Evolutionary conservation across 2,888 invertebrate genomes (phyloP), one percentile per base, ranked within the genome.

Genomic region (Creontiades dilutus): DNA sequence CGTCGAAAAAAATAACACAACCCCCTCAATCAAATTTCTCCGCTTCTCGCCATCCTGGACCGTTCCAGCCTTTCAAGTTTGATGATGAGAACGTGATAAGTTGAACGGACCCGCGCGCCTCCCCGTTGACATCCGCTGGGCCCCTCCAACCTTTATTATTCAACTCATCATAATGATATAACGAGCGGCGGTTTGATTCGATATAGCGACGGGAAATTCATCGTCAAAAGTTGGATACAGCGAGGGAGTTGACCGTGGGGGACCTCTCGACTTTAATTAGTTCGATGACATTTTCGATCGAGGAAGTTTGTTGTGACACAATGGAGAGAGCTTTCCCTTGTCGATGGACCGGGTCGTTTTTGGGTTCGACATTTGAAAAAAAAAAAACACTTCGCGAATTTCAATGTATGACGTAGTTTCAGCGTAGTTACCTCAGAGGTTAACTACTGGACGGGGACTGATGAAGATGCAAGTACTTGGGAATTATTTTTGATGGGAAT

Each of bases 131-230:
- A 16, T 19, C 19, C 61, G 2, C 9, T 12, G 52, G 12, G 7
- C 3, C 37, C 37, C 7, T 7, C 14, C 52, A 52, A 61, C 61
- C n/a, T 19, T 19, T 16, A 61, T 61, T 61, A 61, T 61, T 61
- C 61, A 61, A 61, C 61, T 19, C n/a, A 61, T 61, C n/a, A n/a
- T 61, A 61, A 61, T 61, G 61, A 61, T 61, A 61, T 61, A 61
- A 61, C 61, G 61, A 61, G 12, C 52, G 52, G 0, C n/a, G 61
- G 9, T 61, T 61, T 16, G 61, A 19, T 61, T 61, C 61, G n/a
- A 61, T 61, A 19, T 14, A n/a, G 9, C 9, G 61, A 19, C 2
- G 61, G n/a, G n/a, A n/a, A 61, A 61, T n/a, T 19, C 16, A 9
- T 19, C 61, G 16, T 61, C 61, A n/a, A 61, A 61, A 61, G 19